Base-by-base conservation (phyloP, 2,888 invertebrate species). In the Embidobia sp. region DNA sequence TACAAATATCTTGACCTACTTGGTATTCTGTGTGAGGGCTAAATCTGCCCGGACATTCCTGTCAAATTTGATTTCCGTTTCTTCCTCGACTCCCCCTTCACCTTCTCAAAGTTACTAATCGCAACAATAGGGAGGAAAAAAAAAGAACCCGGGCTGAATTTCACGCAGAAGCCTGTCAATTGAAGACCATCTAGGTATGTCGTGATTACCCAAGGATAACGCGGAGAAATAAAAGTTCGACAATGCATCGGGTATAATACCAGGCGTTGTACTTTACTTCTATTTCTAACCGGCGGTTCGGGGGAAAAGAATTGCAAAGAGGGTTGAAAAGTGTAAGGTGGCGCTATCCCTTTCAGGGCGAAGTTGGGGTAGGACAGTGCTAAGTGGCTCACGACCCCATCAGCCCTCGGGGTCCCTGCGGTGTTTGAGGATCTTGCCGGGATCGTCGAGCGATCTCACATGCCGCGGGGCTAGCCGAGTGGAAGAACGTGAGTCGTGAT, bases 401-500 rank as follows among this genome's bases (percentile, higher is more conserved):
- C 73, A 35, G 57, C 27, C 33, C 35, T 44, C 37, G 13, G 22
- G 42, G 72, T 66, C 55, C 42, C 67, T 66, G 73, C 48, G 73
- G 77, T 66, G 73, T 67, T 77, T 67, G 67, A 73, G 67, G 57
- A 70, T 70, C 57, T 70, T 37, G 51, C 37, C 18, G 8, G 44
- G 57, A 59, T 70, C 76, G 57, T 66, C 64, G 55, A 53, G 59
- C 55, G 48, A 75, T 61, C 57, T 69, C 44, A 49, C 64, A 53
- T 61, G 61, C 37, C 63, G 64, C 57, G 63, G 69, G 75, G 55
- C 63, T 48, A 63, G 22, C 63, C 78, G 81, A 79, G 80, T 84
- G 81, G 81, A 85, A 85, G 83, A 83, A 84, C 82, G 81, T 72
- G 75, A 76, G 79, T 79, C 77, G 85, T 87, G 87, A 87, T 86